These are phyloP conservation scores for Pollicipes pollicipes DNA, from an alignment of 1,140 invertebrate genomes.

Conservation along the genomic window DNA sequence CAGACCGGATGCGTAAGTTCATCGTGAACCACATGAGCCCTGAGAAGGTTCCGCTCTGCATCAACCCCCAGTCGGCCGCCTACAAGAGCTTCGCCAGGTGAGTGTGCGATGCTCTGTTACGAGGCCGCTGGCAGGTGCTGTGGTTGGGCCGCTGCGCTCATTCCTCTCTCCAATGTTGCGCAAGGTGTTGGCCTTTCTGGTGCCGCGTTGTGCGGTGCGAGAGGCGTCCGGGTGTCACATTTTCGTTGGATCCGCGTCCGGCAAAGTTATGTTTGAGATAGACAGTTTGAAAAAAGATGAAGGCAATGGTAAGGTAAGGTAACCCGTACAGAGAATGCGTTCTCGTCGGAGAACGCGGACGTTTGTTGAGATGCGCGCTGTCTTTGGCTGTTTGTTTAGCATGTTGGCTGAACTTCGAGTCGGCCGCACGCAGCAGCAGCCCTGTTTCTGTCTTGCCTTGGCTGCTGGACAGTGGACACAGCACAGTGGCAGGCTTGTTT, in stretches of 20 bases:
- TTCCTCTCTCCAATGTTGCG: not conserved
- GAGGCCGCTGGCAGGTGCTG: not conserved
- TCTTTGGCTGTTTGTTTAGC: too few species aligned
- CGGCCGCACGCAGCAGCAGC: too few species aligned
- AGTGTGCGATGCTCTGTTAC: conserved; percentile 33
- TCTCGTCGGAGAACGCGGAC: too few species aligned
- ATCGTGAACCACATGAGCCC: conserved; percentile 88
- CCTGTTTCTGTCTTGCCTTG: not conserved
- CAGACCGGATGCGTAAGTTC: conserved; percentile 69
- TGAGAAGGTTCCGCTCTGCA: conserved; percentile 80
- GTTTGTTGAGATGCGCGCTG: too few species aligned
- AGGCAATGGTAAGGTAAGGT: too few species aligned
- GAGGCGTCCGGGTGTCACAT: not conserved
- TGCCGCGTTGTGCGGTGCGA: not conserved
- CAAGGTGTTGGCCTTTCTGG: not conserved
- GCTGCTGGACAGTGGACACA: not conserved
- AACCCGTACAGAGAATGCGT: too few species aligned
- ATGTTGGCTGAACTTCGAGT: too few species aligned
- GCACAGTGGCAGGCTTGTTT: not conserved
- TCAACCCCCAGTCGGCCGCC: conserved; percentile 96
- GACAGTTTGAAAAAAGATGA: too few species aligned
- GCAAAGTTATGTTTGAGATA: too few species aligned
- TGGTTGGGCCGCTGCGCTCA: not conserved
- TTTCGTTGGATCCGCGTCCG: too few species aligned
- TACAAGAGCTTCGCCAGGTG: conserved; percentile 99